Percentiles rank a stretch among this genome's conserved stretches.
These are phyloP conservation scores for Kradibia gibbosae DNA, from an alignment of 1,140 invertebrate genomes.

Conservation along the genomic window DNA sequence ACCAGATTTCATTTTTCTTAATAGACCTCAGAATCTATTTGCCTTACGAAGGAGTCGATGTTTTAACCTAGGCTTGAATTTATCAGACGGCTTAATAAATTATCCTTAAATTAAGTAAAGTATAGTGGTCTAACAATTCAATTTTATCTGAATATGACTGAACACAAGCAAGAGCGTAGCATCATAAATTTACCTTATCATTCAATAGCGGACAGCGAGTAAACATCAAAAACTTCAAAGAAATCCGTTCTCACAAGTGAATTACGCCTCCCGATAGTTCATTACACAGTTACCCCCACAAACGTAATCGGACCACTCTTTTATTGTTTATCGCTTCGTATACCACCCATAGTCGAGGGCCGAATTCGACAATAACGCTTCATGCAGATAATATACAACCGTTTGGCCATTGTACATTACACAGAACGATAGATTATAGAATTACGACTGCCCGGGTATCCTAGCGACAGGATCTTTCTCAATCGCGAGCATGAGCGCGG, in stretches of 20 bases:
- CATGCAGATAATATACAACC: constrained; percentile 35
- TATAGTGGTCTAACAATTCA: not conserved
- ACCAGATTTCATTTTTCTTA: no score
- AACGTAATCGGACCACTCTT: constrained; percentile 17
- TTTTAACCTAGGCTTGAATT: not conserved
- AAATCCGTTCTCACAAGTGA: constrained; percentile 26
- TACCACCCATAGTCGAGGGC: not conserved
- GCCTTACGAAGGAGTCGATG: not conserved
- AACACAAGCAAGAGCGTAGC: not conserved
- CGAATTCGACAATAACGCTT: constrained; percentile 39
- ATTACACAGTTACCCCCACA: constrained; percentile 13
- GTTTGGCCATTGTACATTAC: constrained; percentile 15
- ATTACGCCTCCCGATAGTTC: constrained; percentile 17
- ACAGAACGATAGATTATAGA: constrained; percentile 30
- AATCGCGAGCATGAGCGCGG: constrained; percentile 2
- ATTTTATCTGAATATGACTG: constrained; percentile 23
- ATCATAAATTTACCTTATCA: constrained; percentile 19
- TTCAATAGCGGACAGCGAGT: not conserved
- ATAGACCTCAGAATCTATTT: not conserved
- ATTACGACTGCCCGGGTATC: constrained; percentile 36
- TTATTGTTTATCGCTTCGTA: constrained; percentile 35
- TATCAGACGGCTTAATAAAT: not conserved
- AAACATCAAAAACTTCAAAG: constrained; percentile 21
- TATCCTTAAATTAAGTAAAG: not conserved
- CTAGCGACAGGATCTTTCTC: constrained; percentile 46